Evolutionary conservation across 2,888 invertebrate genomes (phyloP).

Genomic region (Drosophila pseudotalamancana): DNA sequence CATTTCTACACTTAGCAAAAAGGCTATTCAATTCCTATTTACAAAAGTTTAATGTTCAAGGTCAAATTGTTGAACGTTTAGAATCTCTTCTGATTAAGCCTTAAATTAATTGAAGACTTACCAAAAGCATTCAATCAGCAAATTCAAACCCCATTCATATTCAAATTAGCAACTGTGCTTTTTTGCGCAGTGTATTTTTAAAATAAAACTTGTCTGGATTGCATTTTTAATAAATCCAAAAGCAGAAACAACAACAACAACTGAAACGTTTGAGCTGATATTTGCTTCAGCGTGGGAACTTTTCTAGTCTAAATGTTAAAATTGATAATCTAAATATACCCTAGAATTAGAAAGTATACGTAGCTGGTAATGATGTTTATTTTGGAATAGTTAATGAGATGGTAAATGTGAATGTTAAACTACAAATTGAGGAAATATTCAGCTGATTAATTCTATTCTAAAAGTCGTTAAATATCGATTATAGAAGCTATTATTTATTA

Average conservation of each 20-base stretch:
- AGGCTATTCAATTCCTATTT: too few species aligned
- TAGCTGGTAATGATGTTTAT: constrained; percentile 6
- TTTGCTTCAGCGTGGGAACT: constrained; percentile 55
- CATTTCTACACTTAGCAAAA: not conserved
- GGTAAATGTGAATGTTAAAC: not conserved
- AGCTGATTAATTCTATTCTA: too few species aligned
- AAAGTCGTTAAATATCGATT: too few species aligned
- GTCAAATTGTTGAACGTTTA: not conserved
- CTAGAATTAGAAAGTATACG: constrained; percentile 4
- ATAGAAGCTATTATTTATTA: too few species aligned
- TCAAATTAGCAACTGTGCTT: not conserved
- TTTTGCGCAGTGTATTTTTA: constrained; percentile 8
- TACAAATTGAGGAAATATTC: not conserved
- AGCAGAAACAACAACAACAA: constrained; percentile 25
- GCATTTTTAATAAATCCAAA: constrained; percentile 63
- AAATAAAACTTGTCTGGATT: constrained; percentile 39
- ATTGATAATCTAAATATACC: constrained; percentile 17
- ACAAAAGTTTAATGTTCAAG: not conserved
- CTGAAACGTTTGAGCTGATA: constrained; percentile 36
- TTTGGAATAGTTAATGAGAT: not conserved
- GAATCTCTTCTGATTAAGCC: too few species aligned
- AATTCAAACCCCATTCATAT: too few species aligned
- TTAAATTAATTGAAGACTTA: too few species aligned
- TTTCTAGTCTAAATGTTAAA: constrained; percentile 15
- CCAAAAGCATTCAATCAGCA: too few species aligned